phyloP scores from a whole-genome alignment of 2,888 invertebrate genomes.

The Leptinotarsa rubiginosa region DNA sequence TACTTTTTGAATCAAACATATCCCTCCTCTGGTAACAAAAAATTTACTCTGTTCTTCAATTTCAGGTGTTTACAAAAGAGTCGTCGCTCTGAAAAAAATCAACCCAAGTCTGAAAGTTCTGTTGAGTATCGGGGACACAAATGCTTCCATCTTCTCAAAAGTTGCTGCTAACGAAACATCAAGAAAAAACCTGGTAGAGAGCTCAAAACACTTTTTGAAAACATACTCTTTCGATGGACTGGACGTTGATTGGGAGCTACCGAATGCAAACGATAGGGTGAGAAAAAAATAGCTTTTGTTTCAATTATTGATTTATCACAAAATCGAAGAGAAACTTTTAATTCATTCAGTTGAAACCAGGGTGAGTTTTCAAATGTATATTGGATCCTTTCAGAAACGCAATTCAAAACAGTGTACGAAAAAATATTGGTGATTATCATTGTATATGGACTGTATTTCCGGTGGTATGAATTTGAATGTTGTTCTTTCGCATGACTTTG shows the following conservation, averaged over 20 bases:
- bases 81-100: constrained; percentile 65
- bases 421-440: too few relatives aligned
- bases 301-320: not conserved
- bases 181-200: constrained; percentile 70
- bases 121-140: constrained; percentile 74
- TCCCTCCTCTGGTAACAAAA: too few relatives aligned
- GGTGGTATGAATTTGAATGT: too few relatives aligned
- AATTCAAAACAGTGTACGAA: too few relatives aligned
- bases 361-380: too few relatives aligned
- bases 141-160: constrained; percentile 59
- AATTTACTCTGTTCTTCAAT: not conserved
- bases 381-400: too few relatives aligned
- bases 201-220: constrained; percentile 67
- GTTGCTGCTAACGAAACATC: constrained; percentile 65
- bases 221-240: constrained; percentile 76
- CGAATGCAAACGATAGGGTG: constrained; percentile 69
- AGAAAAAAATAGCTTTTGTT: constrained; percentile 45
- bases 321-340: too few relatives aligned
- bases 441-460: too few relatives aligned
- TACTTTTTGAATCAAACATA: too few relatives aligned
- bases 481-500: too few relatives aligned
- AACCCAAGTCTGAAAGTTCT: constrained; percentile 71
- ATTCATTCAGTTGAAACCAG: too few relatives aligned
- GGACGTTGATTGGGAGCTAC: constrained; percentile 80
- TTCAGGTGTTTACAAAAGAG: constrained; percentile 31